Evolutionary conservation across 2,113 vertebrate genomes (phyloP), one percentile per base, ranked within the genome.

Genomic region (Oophaga pumilio): DNA sequence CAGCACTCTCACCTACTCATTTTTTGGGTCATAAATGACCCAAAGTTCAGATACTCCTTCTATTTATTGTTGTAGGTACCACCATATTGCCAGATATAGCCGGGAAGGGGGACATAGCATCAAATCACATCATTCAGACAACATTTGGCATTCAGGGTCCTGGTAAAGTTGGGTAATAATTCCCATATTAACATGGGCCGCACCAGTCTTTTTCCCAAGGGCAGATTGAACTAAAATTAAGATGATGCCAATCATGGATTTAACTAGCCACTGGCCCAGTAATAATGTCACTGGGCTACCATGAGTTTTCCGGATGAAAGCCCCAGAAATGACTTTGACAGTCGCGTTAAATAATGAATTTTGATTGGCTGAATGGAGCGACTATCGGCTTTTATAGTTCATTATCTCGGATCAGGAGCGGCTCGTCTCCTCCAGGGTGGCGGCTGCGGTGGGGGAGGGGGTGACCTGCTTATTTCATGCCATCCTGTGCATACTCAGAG

Each of bases 291-390:
- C 89, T 15, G 89, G 90, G 89, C 78, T 62, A 87, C 91, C 66
- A 89, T 91, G 89, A 85, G 24, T 28, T 53, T 80, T 87, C 77
- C 87, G 89, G 83, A 89, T 91, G 91, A 90, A 92, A 91, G 26
- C 90, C 90, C 84, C 80, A 92, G 91, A 90, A 90, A 93, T 93
- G 91, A 90, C 92, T 92, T 33, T 92, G 94, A 95, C 93, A 91
- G 83, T 71, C 91, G 90, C 50, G 76, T 84, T 93, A 88, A 94
- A 93, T 93, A 93, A 93, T 91, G 90, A 90, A 90, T 87, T 88
- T 66, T 20, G 86, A 71, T 84, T 84, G 76, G 74, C 26, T 17
- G 60, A 77, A 81, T 74, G 85, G 28, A 90, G 69, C 78, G 12
- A 49, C 26, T 26, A 26, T 28, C 85, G 88, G 81, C 85, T 76